Percentiles rank a stretch among this genome's conserved stretches.
Evolutionary conservation across 2,888 invertebrate species (phyloP).

Genomic region (Conus canariensis): DNA sequence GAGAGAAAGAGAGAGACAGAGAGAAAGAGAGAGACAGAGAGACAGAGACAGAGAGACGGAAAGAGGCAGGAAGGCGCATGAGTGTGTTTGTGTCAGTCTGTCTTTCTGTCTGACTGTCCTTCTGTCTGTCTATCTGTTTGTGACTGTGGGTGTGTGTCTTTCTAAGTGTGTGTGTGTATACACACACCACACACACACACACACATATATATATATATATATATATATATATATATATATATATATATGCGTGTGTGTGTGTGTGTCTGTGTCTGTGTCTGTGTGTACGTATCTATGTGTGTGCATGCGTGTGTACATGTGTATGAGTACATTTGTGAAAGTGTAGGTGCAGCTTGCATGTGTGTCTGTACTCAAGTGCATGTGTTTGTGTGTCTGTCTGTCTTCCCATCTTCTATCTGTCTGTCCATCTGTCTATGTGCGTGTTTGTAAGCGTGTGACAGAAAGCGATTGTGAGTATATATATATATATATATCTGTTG

Average conservation of each 20-base stretch:
- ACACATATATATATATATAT: neutral
- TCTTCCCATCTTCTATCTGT: too few species aligned
- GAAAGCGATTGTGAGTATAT: too few species aligned
- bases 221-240: neutral
- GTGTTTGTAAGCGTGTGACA: too few species aligned
- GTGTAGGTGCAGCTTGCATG: neutral
- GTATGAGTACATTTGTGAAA: neutral
- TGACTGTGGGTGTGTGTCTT: too few species aligned
- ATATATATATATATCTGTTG: too few species aligned
- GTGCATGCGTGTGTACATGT: neutral
- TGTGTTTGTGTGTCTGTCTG: neutral
- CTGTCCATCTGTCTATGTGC: too few species aligned
- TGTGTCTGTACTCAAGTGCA: neutral
- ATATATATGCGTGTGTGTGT: neutral
- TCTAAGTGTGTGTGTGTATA: neutral
- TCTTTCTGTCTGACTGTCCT: too few species aligned
- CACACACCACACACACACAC: too few species aligned
- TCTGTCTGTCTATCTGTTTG: neutral
- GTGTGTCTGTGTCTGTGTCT: neutral
- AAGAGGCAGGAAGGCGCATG: neutral
- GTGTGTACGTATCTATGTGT: neutral
- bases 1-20: too few species aligned
- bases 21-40: too few species aligned
- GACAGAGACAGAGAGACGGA: too few species aligned
- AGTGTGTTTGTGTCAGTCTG: neutral